Conservation (phyloP, 1,140 invertebrate genomes). For the Brachystomella parvula region DNA sequence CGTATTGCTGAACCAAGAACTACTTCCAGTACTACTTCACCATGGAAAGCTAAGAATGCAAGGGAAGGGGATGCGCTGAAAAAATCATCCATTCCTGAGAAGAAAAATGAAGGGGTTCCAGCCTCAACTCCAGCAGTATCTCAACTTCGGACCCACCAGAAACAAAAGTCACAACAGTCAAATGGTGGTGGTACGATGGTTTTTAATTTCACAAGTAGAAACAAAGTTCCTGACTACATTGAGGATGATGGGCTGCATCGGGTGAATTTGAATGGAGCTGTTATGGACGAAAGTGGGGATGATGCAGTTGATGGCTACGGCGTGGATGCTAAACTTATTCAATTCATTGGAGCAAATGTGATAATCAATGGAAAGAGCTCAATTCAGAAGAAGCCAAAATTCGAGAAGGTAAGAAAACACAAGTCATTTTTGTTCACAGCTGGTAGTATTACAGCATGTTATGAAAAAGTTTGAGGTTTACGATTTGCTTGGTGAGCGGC, state of each 20-base stretch:
- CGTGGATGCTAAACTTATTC: constrained; percentile 42
- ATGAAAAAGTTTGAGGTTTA: too few relatives aligned
- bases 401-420: constrained; percentile 51
- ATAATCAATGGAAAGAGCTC: constrained; percentile 77
- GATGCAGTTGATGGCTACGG: constrained; percentile 49
- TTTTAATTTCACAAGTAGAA: constrained; percentile 74
- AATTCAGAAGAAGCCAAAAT: constrained; percentile 56
- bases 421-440: too few relatives aligned
- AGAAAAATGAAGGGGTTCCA: constrained; percentile 8
- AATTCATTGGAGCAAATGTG: constrained; percentile 78
- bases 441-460: too few relatives aligned
- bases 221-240: constrained; percentile 77
- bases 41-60: background rate
- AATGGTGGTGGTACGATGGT: constrained; percentile 59
- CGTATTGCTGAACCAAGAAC: background rate
- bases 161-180: constrained; percentile 47
- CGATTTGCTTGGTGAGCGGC: too few relatives aligned
- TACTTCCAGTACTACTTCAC: background rate
- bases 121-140: constrained; percentile 15
- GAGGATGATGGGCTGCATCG: constrained; percentile 61
- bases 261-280: constrained; percentile 47
- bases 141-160: constrained; percentile 30
- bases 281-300: constrained; percentile 52
- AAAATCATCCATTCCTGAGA: background rate
- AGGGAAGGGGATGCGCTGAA: constrained; percentile 1